A percentile compares a stretch with the other conserved stretches of the same genome.
Evolutionary conservation across 1,140 invertebrate species (phyloP).

Genomic region (Microplitis mediator): DNA sequence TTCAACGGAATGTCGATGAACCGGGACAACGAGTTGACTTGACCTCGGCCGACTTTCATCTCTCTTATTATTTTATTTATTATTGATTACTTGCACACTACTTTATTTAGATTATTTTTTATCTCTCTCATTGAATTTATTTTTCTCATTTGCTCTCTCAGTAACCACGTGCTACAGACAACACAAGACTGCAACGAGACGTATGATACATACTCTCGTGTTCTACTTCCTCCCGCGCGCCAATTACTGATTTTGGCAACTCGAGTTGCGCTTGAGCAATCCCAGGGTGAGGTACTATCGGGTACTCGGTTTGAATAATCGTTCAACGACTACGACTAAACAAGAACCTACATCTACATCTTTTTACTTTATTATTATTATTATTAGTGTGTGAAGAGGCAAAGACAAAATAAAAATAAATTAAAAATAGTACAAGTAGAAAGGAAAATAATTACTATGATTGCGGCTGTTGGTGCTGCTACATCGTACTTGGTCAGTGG

Average conservation of each 20-base stretch:
- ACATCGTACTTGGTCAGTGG: slow-evolving; percentile 29
- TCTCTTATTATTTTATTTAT: background rate
- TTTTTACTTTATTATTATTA: background rate
- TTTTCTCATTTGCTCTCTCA: background rate
- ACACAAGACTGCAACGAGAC: background rate
- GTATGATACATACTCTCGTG: slow-evolving; percentile 9
- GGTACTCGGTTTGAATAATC: background rate
- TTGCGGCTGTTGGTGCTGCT: slow-evolving; percentile 20
- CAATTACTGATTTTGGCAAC: slow-evolving; percentile 27
- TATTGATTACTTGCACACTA: background rate
- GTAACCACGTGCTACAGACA: slow-evolving; percentile 7
- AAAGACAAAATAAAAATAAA: background rate
- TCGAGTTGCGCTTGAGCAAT: slow-evolving; percentile 25
- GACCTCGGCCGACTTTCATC: background rate
- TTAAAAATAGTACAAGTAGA: background rate
- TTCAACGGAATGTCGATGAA: slow-evolving; percentile 20
- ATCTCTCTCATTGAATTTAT: background rate
- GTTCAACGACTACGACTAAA: background rate
- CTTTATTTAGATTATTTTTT: background rate
- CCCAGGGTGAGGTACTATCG: slow-evolving; percentile 15
- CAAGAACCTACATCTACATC: background rate
- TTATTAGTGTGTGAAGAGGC: background rate
- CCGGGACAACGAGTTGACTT: background rate
- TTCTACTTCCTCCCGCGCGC: slow-evolving; percentile 6
- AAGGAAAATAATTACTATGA: slow-evolving; percentile 7